Conservation (phyloP, 2,113 vertebrate species). For the Rhineura floridana region DNA sequence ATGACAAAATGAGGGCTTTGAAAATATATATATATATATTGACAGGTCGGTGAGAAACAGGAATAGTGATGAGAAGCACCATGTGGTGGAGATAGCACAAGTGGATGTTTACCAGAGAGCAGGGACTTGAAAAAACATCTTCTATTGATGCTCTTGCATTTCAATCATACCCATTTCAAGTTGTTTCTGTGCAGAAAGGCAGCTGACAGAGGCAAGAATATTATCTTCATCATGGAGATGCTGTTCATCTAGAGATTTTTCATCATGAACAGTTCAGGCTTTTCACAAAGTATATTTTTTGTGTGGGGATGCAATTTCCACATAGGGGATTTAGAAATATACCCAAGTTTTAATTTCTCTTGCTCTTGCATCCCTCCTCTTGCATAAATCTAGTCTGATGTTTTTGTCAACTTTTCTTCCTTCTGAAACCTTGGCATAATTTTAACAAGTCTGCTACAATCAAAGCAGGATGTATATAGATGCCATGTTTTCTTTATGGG, state of each 20-base stretch:
- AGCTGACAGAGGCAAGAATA: conserved; percentile 31
- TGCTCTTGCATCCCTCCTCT: not conserved
- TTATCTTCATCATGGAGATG: conserved; percentile 39
- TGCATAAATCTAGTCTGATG: conserved; percentile 1
- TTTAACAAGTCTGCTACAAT: conserved; percentile 11
- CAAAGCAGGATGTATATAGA: not conserved
- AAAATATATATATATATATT: no score
- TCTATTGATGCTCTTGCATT: not conserved
- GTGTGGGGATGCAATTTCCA: conserved; percentile 25
- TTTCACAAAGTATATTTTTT: not conserved
- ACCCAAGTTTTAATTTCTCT: conserved; percentile 8
- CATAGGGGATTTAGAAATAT: not conserved
- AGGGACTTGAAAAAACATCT: not conserved
- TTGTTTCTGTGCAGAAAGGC: conserved; percentile 7
- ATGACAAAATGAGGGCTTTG: not conserved
- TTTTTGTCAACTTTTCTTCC: not conserved
- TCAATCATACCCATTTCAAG: not conserved
- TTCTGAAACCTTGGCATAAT: not conserved
- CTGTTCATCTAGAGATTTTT: conserved; percentile 30
- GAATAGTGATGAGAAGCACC: not conserved
- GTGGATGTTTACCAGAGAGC: not conserved
- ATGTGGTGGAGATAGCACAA: fast-evolving
- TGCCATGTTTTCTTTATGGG: conserved; percentile 10
- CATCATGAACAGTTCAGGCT: conserved; percentile 10
- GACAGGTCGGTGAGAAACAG: not conserved